Base-by-base conservation (phyloP, 2,888 invertebrate genomes). In the Limnephilus lunatus region DNA sequence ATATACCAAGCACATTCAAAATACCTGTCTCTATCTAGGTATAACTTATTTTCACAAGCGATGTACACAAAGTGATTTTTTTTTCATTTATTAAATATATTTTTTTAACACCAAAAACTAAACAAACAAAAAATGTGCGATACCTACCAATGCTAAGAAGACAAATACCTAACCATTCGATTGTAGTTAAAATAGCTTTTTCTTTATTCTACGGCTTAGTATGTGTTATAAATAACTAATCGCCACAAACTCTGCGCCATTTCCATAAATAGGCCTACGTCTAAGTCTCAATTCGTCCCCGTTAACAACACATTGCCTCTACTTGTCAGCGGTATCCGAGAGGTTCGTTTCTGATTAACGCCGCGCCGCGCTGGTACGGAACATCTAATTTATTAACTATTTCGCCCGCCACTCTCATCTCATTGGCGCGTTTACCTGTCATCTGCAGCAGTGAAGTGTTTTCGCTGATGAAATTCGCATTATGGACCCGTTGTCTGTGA, bases 321-420 rank as follows among this genome's bases (percentile, higher is more conserved):
- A 30, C 88, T 48, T 89, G 91, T 89, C 91, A 91, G 85, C 35
- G 68, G 68, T 91, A 91, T 92, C 92, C 83, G 39, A 68, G 86
- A 90, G 80, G 68, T 90, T 86, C 80, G 35, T 81, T 85, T 92
- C 90, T 93, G 92, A 93, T 92, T 92, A 93, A 92, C 92, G 92
- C 90, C 89, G 83, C 81, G 90, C 90, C 32, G 32, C 48, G 90
- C 90, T 32, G 48, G 86, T 90, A 87, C 90, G 92, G 92, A 90
- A 92, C 86, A 91, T 82, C 90, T 81, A 68, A 93, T 92, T 85
- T 92, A 93, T 92, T 92, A 90, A 92, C 86, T 89, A 89, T 91
- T 88, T 88, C 91, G 82, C 68, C 91, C 89, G 91, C 89, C 91
- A 91, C 91, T 91, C 91, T 91, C 91, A 80, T 83, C 83, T 80